These are phyloP conservation scores for Brachionus asplanchnoidis DNA, from an alignment of 1,140 invertebrate species.

Conservation along the genomic window DNA sequence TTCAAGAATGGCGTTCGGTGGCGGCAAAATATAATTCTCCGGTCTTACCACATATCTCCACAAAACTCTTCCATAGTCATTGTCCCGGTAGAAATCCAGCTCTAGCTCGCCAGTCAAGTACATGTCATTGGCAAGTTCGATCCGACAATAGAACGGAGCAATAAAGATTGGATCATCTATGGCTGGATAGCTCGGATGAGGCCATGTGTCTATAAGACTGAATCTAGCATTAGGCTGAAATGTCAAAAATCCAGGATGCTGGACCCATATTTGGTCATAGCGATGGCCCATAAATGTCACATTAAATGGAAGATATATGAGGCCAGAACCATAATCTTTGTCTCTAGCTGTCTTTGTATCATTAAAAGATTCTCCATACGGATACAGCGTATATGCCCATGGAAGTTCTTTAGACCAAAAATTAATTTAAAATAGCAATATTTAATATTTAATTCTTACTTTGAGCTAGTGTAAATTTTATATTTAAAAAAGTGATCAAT, in stretches of 20 bases:
- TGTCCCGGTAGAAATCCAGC: neutral
- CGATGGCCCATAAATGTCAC: constrained; percentile 40
- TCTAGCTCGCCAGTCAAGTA: constrained; percentile 16
- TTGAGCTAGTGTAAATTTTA: neutral
- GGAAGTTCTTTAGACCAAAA: neutral
- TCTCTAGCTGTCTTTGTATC: constrained; percentile 30
- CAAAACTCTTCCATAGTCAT: constrained; percentile 30
- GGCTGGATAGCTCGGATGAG: constrained; percentile 29
- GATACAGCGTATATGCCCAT: constrained; percentile 40
- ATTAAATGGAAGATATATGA: constrained; percentile 35
- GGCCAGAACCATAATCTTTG: constrained; percentile 2
- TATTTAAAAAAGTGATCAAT: neutral
- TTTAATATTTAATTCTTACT: neutral
- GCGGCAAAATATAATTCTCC: constrained; percentile 28
- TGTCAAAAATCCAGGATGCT: constrained; percentile 22
- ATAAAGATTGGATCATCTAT: constrained; percentile 41
- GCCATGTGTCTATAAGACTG: constrained; percentile 26
- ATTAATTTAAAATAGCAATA: neutral
- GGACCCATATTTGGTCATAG: constrained; percentile 37
- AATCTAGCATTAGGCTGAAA: constrained; percentile 30
- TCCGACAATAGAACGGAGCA: constrained; percentile 25
- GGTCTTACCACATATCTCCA: constrained; percentile 12
- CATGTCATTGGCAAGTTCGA: constrained; percentile 38
- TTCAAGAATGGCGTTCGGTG: neutral
- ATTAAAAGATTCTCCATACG: constrained; percentile 10